Conservation (phyloP, 2,113 vertebrate species). For the Papio anubis region DNA sequence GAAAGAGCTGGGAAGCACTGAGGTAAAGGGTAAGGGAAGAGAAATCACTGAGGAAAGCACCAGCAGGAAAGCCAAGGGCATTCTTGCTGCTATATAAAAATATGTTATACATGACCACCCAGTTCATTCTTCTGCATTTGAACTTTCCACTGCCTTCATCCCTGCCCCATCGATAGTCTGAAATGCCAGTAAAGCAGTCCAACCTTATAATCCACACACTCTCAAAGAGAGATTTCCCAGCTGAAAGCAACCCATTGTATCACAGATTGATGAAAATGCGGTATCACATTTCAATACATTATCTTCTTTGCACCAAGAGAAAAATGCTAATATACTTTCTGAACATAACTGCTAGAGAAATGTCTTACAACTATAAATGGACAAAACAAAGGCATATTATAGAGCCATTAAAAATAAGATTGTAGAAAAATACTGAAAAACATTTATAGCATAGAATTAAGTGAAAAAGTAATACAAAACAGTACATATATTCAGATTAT, state of each 20-base stretch:
- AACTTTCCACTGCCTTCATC: background rate
- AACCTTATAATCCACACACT: background rate
- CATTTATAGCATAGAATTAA: background rate
- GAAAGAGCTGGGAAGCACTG: background rate
- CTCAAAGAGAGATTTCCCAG: background rate
- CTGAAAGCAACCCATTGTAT: background rate
- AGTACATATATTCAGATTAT: background rate
- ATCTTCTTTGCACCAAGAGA: background rate
- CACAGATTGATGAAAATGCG: background rate
- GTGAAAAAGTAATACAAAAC: slow-evolving; percentile 13
- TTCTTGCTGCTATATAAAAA: background rate
- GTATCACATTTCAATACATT: background rate
- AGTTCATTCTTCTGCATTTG: background rate
- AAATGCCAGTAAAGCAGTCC: background rate
- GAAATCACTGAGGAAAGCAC: background rate
- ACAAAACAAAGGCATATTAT: background rate
- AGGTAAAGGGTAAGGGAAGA: background rate
- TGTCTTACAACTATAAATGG: background rate
- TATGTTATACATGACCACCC: accelerated
- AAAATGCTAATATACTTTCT: background rate
- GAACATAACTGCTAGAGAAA: background rate
- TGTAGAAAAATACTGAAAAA: background rate
- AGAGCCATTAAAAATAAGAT: background rate
- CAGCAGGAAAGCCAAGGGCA: background rate
- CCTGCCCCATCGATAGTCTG: accelerated